These are phyloP conservation scores for Heterodera filipjevi DNA, from an alignment of 2,888 invertebrate species.

Conservation along the genomic window DNA sequence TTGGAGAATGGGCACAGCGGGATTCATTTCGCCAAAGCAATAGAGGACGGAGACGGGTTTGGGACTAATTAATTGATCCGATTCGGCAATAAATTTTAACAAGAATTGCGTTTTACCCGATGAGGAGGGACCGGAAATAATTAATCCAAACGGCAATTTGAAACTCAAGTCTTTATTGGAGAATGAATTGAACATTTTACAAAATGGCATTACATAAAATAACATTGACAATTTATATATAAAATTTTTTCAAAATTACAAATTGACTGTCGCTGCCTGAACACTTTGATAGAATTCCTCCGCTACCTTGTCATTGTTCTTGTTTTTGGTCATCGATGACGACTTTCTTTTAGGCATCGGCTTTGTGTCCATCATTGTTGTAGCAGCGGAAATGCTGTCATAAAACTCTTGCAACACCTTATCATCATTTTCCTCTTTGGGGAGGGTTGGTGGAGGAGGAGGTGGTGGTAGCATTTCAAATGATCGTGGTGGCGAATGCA, in stretches of 20 bases:
- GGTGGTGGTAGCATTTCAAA: not conserved
- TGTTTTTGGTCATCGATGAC: not conserved
- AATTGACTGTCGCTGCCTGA: not conserved
- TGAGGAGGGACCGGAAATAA: conserved; percentile 12
- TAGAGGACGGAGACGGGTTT: conserved; percentile 20
- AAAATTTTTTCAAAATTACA: too few relatives aligned
- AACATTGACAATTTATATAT: not conserved
- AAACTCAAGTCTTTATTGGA: conserved; percentile 19
- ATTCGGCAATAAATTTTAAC: conserved; percentile 19
- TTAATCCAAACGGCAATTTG: conserved; percentile 21
- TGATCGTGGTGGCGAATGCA: too few relatives aligned
- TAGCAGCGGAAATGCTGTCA: not conserved
- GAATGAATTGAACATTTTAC: not conserved
- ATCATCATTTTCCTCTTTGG: not conserved
- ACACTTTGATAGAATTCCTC: not conserved
- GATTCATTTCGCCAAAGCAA: conserved; percentile 27
- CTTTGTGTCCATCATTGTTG: not conserved
- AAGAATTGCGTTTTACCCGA: conserved; percentile 9
- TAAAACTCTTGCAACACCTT: conserved; percentile 15
- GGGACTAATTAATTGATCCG: conserved; percentile 2
- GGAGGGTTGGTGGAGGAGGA: too few relatives aligned
- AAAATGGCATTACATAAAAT: too few relatives aligned
- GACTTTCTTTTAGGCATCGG: too few relatives aligned
- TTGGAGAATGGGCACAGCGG: conserved; percentile 30
- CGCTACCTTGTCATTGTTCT: not conserved